Base-by-base conservation (phyloP, 2,888 invertebrate species). In the Rambutsinella grinnellia region DNA sequence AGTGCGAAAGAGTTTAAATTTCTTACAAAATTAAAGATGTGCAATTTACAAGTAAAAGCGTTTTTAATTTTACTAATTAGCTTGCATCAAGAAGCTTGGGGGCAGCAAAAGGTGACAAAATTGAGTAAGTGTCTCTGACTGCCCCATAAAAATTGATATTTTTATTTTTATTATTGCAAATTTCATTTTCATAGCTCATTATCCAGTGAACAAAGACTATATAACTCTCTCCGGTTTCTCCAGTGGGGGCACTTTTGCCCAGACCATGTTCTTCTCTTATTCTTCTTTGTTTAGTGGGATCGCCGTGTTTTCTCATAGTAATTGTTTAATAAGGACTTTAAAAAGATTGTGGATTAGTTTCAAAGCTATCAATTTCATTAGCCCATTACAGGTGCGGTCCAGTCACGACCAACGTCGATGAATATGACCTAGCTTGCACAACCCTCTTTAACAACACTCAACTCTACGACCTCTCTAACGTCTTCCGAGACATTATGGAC, bases 321-420 rank as follows among this genome's bases (percentile, higher is more conserved):
- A 77, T 26, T n/a, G n/a, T 28, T 28, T 54, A 28, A 15, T 19
- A 3, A 17, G 19, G 15, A 49, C 19, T 61, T n/a, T 56, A 36
- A 26, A 44, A 47, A 15, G 2, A 2, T 17, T n/a, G n/a, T n/a
- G n/a, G n/a, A n/a, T n/a, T n/a, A n/a, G n/a, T 10, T 47, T 6
- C 13, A 46, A 46, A 47, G 0, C n/a, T 54, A 54, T 24, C 28
- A 51, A 15, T 6, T 21, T 54, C 47, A n/a, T 28, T 26, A 80
- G 83, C 82, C 1, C 81, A 79, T 56, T 83, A 82, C 61, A 54
- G 82, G 57, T 83, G 83, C 58, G 82, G 83, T 0, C 72, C 77
- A n/a, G 65, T 65, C 5, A 75, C 61, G 24, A 76, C 78, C 0
- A 28, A n/a, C 10, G 62, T 65, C n/a, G 47, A 51, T 0, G 68